Evolutionary conservation across 2,888 invertebrate genomes (phyloP), one percentile per base, ranked within the genome.

Genomic region (Acronicta aceris): DNA sequence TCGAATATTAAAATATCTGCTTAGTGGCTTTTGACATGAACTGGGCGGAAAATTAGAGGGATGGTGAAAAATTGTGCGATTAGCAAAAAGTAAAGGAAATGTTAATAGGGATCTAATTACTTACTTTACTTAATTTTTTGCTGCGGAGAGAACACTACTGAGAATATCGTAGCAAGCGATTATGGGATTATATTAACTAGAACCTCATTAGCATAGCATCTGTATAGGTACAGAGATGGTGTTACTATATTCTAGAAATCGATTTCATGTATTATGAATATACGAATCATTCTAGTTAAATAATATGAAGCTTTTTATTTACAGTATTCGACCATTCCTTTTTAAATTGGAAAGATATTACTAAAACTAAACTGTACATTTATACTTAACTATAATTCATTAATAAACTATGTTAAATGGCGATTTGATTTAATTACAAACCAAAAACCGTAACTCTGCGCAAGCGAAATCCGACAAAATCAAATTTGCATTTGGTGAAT

Each of bases 401-500:
- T 72, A 65, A 76, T 79, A 81, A 77, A 80, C 76, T 65, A 78
- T 73, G 73, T 57, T 62, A 68, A 76, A 72, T 74, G 63, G 63
- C 65, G 68, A 81, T 80, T 80, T 81, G 73, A 82, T 82, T 81
- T 78, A 71, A 82, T 82, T 78, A 78, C 75, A 73, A 69, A 71
- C 77, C 76, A 77, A 81, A 81, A 80, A 53, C 76, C 66, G 67
- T 78, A 76, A 78, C 71, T 78, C 66, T 59, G 68, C 76, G 71
- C 77, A 77, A 79, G 74, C 74, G 75, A 78, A 79, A 82, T 78
- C 75, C 71, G 52, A 77, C 73, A 65, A 76, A 75, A 74, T 64
- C 61, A 76, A 77, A 81, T 84, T 82, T 81, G 59, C 77, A 80
- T 84, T 82, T 76, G 64, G 76, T 79, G 72, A 74, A 81, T 78